phyloP scores from a whole-genome alignment of 2,797 vertebrate species.

The Spinibarbus caldwelli region DNA sequence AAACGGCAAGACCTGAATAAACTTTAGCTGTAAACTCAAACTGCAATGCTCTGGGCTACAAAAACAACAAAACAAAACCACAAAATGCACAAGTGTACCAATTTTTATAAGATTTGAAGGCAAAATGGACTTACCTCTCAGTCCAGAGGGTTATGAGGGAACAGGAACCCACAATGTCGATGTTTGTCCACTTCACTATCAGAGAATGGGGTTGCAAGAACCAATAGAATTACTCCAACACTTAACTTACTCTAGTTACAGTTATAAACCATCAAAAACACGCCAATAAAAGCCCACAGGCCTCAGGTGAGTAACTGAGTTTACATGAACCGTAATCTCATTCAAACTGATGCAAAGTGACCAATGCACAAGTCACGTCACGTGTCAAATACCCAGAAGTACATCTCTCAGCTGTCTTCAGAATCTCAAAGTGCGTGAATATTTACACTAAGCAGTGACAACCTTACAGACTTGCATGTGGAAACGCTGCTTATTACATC shows the following conservation, averaged over 20 bases:
- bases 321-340: neutral
- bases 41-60: neutral
- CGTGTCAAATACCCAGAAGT: neutral
- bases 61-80: too few relatives aligned
- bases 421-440: neutral
- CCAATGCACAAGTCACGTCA: neutral
- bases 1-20: neutral
- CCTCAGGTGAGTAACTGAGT: neutral
- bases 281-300: neutral
- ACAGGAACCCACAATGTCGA: neutral
- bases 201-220: neutral
- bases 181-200: neutral
- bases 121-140: constrained; percentile 34
- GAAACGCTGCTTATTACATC: neutral
- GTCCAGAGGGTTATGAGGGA: neutral
- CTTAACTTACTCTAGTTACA: neutral
- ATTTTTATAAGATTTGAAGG: neutral
- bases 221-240: neutral
- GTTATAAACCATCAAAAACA: neutral
- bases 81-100: neutral
- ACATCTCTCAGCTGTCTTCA: neutral
- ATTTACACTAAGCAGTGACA: constrained; percentile 7
- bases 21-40: neutral
- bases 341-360: constrained; percentile 1
- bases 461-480: neutral